Evolutionary conservation across 2,113 vertebrate species (phyloP).

Genomic region (Mustelus asterias): DNA sequence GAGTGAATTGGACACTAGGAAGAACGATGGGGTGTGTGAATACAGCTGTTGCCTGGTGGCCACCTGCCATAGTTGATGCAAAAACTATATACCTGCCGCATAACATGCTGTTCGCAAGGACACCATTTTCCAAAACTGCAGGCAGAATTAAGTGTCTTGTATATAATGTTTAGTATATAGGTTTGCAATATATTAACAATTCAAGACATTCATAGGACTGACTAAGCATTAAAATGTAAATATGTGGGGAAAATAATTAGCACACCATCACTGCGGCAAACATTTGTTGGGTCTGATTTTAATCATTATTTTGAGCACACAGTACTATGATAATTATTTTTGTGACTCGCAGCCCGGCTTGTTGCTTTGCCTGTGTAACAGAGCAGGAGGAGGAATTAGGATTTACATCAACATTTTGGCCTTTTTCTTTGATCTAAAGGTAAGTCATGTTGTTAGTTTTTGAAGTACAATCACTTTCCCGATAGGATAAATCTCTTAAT

Average conservation of each 20-base stretch:
- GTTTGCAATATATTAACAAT: neutral
- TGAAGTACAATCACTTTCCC: neutral
- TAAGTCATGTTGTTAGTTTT: neutral
- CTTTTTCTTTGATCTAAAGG: neutral
- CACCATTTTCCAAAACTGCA: neutral
- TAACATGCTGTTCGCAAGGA: neutral
- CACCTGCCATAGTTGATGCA: neutral
- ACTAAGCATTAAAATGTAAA: slow-evolving; percentile 30
- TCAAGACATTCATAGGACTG: neutral
- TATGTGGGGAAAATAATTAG: neutral
- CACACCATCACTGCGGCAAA: neutral
- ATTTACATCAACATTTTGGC: neutral
- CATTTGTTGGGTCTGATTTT: slow-evolving; percentile 13
- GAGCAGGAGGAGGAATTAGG: neutral
- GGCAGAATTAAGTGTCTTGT: neutral
- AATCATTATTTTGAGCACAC: neutral
- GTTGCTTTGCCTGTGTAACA: slow-evolving; percentile 9
- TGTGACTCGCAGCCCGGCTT: neutral
- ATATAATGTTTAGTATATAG: neutral
- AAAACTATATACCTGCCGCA: neutral
- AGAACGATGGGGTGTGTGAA: neutral
- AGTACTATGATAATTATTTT: neutral
- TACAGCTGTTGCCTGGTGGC: neutral
- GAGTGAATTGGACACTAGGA: neutral
- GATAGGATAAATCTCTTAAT: neutral